These are phyloP conservation scores for Aricia artaxerxes DNA, from an alignment of 2,888 invertebrate genomes.

Conservation along the genomic window DNA sequence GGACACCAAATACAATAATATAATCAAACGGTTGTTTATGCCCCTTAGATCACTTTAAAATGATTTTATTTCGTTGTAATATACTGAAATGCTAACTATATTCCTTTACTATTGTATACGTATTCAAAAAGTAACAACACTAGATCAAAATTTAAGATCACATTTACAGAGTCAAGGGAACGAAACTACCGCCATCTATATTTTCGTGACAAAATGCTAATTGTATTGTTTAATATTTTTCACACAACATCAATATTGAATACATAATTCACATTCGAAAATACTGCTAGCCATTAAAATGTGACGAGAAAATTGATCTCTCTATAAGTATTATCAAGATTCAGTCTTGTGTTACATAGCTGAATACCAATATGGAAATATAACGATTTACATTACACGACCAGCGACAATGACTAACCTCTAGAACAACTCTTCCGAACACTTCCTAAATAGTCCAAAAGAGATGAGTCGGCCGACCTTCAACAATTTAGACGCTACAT, in stretches of 20 bases:
- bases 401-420: conserved; percentile 30
- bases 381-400: conserved; percentile 38
- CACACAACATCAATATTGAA: conserved; percentile 9
- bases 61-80: background rate
- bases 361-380: conserved; percentile 49
- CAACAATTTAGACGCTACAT: conserved; percentile 24
- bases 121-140: background rate
- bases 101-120: background rate
- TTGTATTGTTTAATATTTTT: background rate
- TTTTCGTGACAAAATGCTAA: background rate
- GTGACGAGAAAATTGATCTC: conserved; percentile 41
- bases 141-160: conserved; percentile 2
- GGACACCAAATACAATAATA: background rate
- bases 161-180: background rate
- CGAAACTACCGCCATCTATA: background rate
- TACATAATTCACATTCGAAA: conserved; percentile 13
- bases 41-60: background rate
- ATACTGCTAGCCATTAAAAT: conserved; percentile 40
- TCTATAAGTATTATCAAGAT: conserved; percentile 50
- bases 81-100: background rate
- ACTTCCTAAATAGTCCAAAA: conserved; percentile 34
- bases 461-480: conserved; percentile 33
- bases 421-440: conserved; percentile 31
- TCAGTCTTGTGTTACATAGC: conserved; percentile 67
- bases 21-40: background rate